These are phyloP conservation scores for Simalia tracyae DNA, from an alignment of 2,797 vertebrate genomes.

Conservation along the genomic window DNA sequence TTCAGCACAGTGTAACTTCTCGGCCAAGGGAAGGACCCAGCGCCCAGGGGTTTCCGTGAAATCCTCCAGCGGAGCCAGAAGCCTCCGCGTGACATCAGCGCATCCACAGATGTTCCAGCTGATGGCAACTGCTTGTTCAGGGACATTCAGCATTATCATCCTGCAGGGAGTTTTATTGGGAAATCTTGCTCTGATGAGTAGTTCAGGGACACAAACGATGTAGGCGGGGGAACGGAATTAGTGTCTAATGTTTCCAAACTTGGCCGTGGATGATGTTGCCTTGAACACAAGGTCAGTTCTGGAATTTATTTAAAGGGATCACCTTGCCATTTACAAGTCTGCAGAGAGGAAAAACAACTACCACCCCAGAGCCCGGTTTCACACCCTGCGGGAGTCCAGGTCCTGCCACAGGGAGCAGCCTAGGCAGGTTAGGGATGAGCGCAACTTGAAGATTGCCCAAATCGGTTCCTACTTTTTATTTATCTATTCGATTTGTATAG, in stretches of 20 bases:
- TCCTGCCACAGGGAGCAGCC: background rate
- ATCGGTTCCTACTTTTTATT: background rate
- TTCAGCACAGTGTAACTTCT: background rate
- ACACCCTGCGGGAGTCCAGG: background rate
- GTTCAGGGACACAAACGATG: background rate
- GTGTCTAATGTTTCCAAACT: background rate
- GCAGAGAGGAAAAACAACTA: background rate
- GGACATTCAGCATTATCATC: slow-evolving; percentile 28
- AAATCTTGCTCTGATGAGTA: slow-evolving; percentile 14
- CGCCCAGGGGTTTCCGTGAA: slow-evolving; percentile 17
- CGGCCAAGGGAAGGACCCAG: slow-evolving; percentile 22
- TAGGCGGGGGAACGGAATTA: background rate
- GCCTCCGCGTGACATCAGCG: slow-evolving; percentile 21
- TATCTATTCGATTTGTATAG: too few species aligned
- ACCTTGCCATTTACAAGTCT: background rate
- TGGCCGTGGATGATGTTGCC: background rate
- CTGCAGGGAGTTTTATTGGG: background rate
- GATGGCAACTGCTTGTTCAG: accelerated
- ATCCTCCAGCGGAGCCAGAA: slow-evolving; percentile 51
- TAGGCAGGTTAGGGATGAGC: background rate
- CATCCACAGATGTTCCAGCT: slow-evolving; percentile 6
- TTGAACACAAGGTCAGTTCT: background rate
- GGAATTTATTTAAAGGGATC: background rate
- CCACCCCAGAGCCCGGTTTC: accelerated
- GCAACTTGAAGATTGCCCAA: background rate